A percentile compares a stretch with the other conserved stretches of the same genome.
Evolutionary conservation across 2,113 vertebrate species (phyloP).

Genomic region (Uria aalge): DNA sequence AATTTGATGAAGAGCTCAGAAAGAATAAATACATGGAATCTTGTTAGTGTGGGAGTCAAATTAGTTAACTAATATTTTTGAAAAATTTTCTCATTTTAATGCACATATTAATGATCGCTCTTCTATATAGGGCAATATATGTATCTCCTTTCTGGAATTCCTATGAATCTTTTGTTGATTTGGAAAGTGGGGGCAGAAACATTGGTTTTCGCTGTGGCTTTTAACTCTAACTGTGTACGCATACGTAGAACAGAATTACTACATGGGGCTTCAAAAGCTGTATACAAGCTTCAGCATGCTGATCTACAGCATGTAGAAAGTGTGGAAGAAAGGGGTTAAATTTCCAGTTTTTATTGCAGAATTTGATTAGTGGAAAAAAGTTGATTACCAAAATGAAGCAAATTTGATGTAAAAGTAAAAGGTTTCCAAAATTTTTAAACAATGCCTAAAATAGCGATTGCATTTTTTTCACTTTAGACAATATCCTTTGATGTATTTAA

Average conservation of each 20-base stretch:
- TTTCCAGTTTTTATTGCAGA: neutral
- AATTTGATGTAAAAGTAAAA: neutral
- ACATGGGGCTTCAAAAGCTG: neutral
- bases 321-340: neutral
- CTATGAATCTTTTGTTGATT: neutral
- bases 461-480: neutral
- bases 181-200: neutral
- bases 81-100: neutral
- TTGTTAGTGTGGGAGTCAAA: neutral
- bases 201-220: neutral
- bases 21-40: neutral
- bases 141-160: neutral
- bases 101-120: neutral
- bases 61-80: neutral
- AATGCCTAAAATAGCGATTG: neutral
- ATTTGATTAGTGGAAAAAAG: neutral
- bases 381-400: neutral
- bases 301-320: neutral
- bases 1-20: neutral
- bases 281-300: neutral
- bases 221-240: neutral
- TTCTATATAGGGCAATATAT: no score
- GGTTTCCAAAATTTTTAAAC: neutral
- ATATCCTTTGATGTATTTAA: neutral
- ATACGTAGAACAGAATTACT: neutral